These are phyloP conservation scores for Spatulosminthurus flaviceps DNA, from an alignment of 2,888 invertebrate genomes.

Conservation along the genomic window DNA sequence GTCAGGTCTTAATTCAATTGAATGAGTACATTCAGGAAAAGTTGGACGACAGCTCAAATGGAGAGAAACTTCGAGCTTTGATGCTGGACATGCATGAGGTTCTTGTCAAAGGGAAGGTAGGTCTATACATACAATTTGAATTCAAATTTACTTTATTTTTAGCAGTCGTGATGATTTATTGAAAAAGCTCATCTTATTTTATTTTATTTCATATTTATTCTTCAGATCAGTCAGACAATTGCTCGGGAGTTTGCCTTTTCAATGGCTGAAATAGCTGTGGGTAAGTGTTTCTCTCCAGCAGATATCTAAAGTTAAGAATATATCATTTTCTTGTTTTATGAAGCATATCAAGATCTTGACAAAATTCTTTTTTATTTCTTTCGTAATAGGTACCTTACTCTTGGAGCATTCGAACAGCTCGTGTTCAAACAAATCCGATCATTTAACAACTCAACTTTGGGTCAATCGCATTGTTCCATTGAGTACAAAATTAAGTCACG, in stretches of 20 bases:
- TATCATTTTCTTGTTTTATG: no score
- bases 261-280: conserved; percentile 65
- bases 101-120: conserved; percentile 28
- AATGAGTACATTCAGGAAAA: conserved; percentile 64
- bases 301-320: not conserved
- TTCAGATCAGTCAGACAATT: conserved; percentile 65
- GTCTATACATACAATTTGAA: not conserved
- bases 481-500: conserved; percentile 46
- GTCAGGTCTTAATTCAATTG: conserved; percentile 66
- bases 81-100: conserved; percentile 52
- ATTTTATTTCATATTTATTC: conserved; percentile 35
- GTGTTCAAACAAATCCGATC: conserved; percentile 48
- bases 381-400: conserved; percentile 60
- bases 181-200: not conserved
- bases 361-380: no score
- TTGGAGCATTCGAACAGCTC: conserved; percentile 60
- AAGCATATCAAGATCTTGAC: no score
- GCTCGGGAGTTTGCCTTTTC: conserved; percentile 69
- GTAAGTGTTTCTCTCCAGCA: conserved; percentile 53
- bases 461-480: conserved; percentile 51
- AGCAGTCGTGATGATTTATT: no score
- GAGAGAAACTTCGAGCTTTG: conserved; percentile 59
- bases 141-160: not conserved
- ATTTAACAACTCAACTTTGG: conserved; percentile 52
- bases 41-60: conserved; percentile 54